Evolutionary conservation across 2,888 invertebrate species (phyloP), one percentile per base, ranked within the genome.

Genomic region (Arge pagana): DNA sequence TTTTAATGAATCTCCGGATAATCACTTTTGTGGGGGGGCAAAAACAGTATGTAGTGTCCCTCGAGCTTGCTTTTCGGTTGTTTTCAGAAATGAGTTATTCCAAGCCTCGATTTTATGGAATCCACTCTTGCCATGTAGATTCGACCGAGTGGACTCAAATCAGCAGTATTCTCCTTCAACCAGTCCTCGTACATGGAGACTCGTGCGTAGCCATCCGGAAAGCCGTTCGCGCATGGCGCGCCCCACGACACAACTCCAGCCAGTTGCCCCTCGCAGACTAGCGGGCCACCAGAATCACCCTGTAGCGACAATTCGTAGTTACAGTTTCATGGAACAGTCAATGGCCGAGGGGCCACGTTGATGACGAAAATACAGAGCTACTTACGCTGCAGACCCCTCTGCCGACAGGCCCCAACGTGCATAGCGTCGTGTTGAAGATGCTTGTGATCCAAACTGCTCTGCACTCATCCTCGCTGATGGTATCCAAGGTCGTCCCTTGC

Each of bases 231-330:
- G 28, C 49, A 50, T 3, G 21, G 31, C 11, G 21, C 40, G 19
- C 19, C 49, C 49, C 49, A 50, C 2, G 49, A 50, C 8, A 40
- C 49, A 3, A 50, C 40, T 10, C 49, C 49, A 10, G 49, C 31
- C 19, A 50, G 40, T 23, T 50, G 36, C 3, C 49, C 49, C 8
- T 40, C 31, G 40, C 49, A 50, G 8, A 30, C 39, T 18, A 50
- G 49, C n/a, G 49, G 49, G 30, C 49, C 40, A 5, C 49, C 49
- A 6, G 49, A 50, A 23, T 50, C 49, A n/a, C 49, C 49, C 49
- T 50, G 18, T 11, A 48, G 15, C 18, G n/a, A n/a, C n/a, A n/a
- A n/a, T n/a, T n/a, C n/a, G n/a, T n/a, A n/a, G n/a, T n/a, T n/a
- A n/a, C n/a, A n/a, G n/a, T n/a, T n/a, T 26, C n/a, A 3, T 26